Evolutionary conservation across 1,140 invertebrate species (phyloP).

Genomic region (Oreohelix idahoensis): DNA sequence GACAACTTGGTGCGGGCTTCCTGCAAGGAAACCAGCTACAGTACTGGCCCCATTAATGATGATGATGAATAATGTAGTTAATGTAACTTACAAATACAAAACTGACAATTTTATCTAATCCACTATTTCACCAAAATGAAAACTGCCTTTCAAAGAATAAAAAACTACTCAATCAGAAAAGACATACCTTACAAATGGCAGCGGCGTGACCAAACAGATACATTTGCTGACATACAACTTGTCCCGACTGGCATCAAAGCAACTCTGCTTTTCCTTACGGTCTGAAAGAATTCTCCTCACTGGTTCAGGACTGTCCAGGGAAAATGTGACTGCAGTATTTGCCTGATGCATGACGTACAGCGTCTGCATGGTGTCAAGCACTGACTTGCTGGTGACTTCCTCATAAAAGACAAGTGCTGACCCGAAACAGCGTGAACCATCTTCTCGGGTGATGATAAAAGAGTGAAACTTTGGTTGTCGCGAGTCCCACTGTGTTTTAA

Average conservation of each 20-base stretch:
- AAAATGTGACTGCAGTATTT: slow-evolving; percentile 73
- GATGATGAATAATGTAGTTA: too few relatives aligned
- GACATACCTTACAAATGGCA: slow-evolving; percentile 84
- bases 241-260: slow-evolving; percentile 94
- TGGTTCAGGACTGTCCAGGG: slow-evolving; percentile 58
- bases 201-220: slow-evolving; percentile 89
- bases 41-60: too few relatives aligned
- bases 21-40: too few relatives aligned
- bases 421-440: slow-evolving; percentile 94
- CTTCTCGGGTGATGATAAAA: slow-evolving; percentile 96
- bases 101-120: too few relatives aligned
- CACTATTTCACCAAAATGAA: too few relatives aligned
- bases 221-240: slow-evolving; percentile 95
- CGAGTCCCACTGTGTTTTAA: slow-evolving; percentile 93
- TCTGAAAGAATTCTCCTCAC: slow-evolving; percentile 47
- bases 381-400: slow-evolving; percentile 91
- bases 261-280: slow-evolving; percentile 67
- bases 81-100: too few relatives aligned
- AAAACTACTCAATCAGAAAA: not conserved
- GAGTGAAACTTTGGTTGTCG: slow-evolving; percentile 93
- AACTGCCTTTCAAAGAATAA: too few relatives aligned
- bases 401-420: slow-evolving; percentile 96
- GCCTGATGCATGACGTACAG: slow-evolving; percentile 94
- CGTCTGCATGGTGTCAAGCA: slow-evolving; percentile 94
- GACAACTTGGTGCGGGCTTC: too few relatives aligned